phyloP scores from a whole-genome alignment of 1,140 invertebrate species.

The Oryctes rhinoceros region DNA sequence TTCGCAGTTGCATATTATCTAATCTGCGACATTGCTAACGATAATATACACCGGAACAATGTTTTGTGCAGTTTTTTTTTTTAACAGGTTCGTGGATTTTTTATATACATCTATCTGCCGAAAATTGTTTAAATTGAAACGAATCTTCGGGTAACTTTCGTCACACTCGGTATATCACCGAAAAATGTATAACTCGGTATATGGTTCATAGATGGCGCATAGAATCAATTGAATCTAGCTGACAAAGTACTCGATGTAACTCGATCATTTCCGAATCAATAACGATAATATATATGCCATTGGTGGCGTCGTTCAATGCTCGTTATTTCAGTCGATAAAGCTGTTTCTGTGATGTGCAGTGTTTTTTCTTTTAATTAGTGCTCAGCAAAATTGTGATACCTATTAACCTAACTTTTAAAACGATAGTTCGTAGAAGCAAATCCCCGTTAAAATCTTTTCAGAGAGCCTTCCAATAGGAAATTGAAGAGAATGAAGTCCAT shows the following conservation, averaged over 20 bases:
- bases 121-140: too few relatives aligned
- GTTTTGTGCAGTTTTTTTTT: too few relatives aligned
- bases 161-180: too few relatives aligned
- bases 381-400: background rate
- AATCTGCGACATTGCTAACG: too few relatives aligned
- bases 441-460: background rate
- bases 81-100: too few relatives aligned
- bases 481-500: background rate
- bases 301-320: background rate
- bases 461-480: background rate
- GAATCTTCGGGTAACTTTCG: too few relatives aligned
- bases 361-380: background rate
- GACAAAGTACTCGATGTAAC: background rate
- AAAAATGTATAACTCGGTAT: too few relatives aligned
- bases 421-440: background rate
- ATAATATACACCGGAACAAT: too few relatives aligned
- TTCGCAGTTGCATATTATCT: too few relatives aligned
- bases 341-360: background rate
- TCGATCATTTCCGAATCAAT: background rate
- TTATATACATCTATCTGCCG: too few relatives aligned
- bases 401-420: slow-evolving; percentile 14
- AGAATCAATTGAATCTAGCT: too few relatives aligned
- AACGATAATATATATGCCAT: background rate
- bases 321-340: background rate
- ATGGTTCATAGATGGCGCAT: too few relatives aligned